Evolutionary conservation across 2,113 vertebrate genomes (phyloP).

Genomic region (Aleadryas rufinucha): DNA sequence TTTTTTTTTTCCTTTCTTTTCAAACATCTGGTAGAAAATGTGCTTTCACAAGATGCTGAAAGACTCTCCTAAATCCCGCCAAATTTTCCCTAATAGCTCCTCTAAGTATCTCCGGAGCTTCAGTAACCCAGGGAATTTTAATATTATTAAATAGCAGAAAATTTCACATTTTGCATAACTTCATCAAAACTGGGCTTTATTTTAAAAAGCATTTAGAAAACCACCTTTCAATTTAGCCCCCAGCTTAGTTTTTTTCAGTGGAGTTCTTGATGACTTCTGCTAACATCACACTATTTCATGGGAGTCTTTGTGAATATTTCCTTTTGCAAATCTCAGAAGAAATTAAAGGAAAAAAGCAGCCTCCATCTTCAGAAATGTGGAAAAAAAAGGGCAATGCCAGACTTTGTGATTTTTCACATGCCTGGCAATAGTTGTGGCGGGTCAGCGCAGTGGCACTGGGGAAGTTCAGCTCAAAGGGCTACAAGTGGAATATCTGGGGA

Average conservation of each 20-base stretch:
- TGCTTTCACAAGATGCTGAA: constrained; percentile 48
- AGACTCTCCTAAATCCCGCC: constrained; percentile 15
- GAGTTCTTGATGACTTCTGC: not conserved
- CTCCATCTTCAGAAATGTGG: not conserved
- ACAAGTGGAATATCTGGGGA: not conserved
- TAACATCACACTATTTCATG: not conserved
- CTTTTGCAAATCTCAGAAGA: not conserved
- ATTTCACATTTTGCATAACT: not conserved
- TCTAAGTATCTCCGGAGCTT: not conserved
- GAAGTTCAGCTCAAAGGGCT: not conserved
- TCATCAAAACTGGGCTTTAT: not conserved
- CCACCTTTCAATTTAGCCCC: not conserved
- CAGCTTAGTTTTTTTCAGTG: not conserved
- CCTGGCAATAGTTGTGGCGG: not conserved
- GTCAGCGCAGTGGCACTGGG: not conserved
- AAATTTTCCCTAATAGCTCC: constrained; percentile 13
- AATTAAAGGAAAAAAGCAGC: too few relatives aligned
- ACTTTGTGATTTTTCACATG: not conserved
- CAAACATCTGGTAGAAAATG: constrained; percentile 60
- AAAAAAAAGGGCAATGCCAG: not conserved
- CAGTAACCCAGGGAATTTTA: constrained; percentile 1
- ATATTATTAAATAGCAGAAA: not conserved
- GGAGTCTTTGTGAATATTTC: not conserved
- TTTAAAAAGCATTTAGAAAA: not conserved
- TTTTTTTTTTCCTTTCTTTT: not conserved